Conservation (phyloP, 2,888 invertebrate genomes). For the Torymus aiolomorphi region DNA sequence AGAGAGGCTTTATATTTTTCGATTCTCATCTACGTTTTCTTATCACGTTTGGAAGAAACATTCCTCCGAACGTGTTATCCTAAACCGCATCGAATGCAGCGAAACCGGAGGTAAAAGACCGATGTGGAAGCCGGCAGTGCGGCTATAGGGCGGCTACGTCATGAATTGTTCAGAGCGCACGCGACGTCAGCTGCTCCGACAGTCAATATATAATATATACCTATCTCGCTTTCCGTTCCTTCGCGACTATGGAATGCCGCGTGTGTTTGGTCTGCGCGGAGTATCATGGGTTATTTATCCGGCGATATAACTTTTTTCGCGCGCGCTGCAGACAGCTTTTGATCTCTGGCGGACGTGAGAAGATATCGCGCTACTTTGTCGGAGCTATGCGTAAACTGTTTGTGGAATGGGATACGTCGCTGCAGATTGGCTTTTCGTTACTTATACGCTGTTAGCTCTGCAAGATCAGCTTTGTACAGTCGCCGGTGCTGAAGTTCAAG, state of each 20-base stretch:
- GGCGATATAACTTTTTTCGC: no score
- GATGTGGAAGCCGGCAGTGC: not conserved
- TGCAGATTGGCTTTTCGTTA: not conserved
- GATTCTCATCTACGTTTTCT: no score
- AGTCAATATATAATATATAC: constrained; percentile 65
- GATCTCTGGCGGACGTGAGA: no score
- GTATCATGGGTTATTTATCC: not conserved
- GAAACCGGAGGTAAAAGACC: not conserved
- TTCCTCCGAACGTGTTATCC: no score
- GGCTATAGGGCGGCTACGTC: constrained; percentile 44
- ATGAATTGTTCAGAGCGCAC: constrained; percentile 69
- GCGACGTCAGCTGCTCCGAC: constrained; percentile 66
- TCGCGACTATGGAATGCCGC: constrained; percentile 59
- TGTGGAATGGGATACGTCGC: not conserved
- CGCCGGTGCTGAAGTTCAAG: no score
- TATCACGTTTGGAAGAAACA: no score
- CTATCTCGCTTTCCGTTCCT: constrained; percentile 12
- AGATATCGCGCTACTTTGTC: not conserved
- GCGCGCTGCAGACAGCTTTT: no score
- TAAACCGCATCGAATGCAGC: no score
- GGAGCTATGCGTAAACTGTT: not conserved
- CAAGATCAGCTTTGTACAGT: no score
- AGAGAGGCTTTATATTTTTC: no score
- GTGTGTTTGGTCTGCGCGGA: constrained; percentile 62
- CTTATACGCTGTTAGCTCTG: no score